Evolutionary conservation across 2,797 vertebrate species (phyloP), one percentile per base, ranked within the genome.

Genomic region (Scleropages formosus): DNA sequence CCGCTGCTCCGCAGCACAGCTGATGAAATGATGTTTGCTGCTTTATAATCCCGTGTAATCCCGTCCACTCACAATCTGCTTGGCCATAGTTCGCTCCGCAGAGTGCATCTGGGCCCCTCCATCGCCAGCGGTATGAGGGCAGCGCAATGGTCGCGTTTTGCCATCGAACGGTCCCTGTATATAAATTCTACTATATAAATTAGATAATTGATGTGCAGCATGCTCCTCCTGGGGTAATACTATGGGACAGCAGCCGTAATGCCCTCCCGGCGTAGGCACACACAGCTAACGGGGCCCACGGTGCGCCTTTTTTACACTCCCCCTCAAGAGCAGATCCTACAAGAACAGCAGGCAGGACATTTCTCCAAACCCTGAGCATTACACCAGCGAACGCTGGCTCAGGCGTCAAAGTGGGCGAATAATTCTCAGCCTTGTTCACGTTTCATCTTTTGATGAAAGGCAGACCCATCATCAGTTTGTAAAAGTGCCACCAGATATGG

Each of bases 11-110:
- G 24, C 39, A 56, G 51, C 51, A 20, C 15, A 49, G 0, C 24
- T 73, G 39, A 73, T 73, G 71, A 73, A 73, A 73, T 73, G 59
- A 61, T 64, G 31, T 61, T n/a, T 9, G 13, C 31, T 60, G 71
- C 20, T 46, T 8, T 46, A n/a, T 73, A 73, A 73, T 73, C 20
- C 71, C 10, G 1, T 24, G 58, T 61, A 61, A 73, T 72, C 71
- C 71, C 3, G 12, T 60, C 39, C 71, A 46, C 27, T 22, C 71
- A 4, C 39, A 61, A 73, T 73, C 56, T 73, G 71, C n/a, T 73
- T 2, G 39, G 7, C 58, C 26, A 6, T 39, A 39, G 31, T 6
- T 31, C 31, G 31, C 31, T 39, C 31, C 31, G 39, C 31, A 39
- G 39, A 39, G 31, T 39, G 31, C 39, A 6, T 39, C 31, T 31